Base-by-base conservation (phyloP, 1,140 invertebrate species). In the Atta texana region DNA sequence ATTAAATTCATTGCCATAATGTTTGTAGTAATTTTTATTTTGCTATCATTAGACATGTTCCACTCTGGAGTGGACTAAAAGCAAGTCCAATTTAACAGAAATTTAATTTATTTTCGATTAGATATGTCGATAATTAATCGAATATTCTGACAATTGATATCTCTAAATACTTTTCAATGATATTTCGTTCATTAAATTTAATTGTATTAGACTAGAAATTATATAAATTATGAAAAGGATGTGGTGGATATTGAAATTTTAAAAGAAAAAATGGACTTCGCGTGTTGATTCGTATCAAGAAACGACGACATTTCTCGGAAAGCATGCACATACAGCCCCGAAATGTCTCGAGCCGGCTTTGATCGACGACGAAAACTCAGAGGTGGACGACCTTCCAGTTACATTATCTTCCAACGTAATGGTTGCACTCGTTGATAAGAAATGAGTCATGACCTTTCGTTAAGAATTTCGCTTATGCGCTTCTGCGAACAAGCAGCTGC, bases 351-450 rank as follows among this genome's bases (percentile, higher is more conserved):
- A 55, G 39, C 74, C 24, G 61, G 31, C 59, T 85, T 39, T 39
- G 49, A 64, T 21, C 24, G 63, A 80, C 51, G 44, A 10, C 75
- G 84, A 69, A 85, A 81, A 39, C 21, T 61, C 14, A 61, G 39
- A 81, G 85, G 85, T 86, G 39, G 53, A 69, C 55, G 85, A 81
- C 34, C 74, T 78, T 76, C 14, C 64, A 78, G 76, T 86, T 86
- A 81, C 55, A 76, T 86, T 85, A 86, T 86, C 76, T 66, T 86
- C 44, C 3, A 51, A 86, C 77, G 53, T 81, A 81, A 69, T 69
- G 28, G 39, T 81, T 68, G 10, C 53, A 49, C 31, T 53, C 44
- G 61, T 76, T 18, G 76, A 86, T 78, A 86, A 86, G n/a, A 64
- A 86, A 53, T 86, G 85, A 80, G 64, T 86, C 53, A 80, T 63